Conservation (phyloP, 2,113 vertebrate species). For the Sturnira hondurensis region DNA sequence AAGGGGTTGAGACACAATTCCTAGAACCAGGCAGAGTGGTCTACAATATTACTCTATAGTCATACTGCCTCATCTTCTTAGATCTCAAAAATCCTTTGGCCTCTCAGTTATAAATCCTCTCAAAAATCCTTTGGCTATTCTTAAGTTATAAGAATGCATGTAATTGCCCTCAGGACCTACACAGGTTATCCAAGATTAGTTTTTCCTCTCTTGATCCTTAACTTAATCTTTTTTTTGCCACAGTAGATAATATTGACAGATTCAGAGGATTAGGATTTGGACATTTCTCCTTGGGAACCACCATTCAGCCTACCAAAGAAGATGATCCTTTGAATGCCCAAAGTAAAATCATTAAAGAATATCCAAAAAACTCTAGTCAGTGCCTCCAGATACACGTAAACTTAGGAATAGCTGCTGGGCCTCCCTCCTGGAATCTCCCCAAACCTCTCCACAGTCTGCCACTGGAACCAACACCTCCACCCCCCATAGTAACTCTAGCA, state of each 20-base stretch:
- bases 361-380: background rate
- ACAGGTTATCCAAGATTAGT: background rate
- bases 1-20: too few species aligned
- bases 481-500: background rate
- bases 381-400: background rate
- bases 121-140: too few species aligned
- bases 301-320: background rate
- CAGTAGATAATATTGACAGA: background rate
- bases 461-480: background rate
- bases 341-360: background rate
- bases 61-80: background rate
- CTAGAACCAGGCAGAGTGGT: too few species aligned
- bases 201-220: background rate
- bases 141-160: background rate
- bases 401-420: background rate
- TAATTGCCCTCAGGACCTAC: background rate
- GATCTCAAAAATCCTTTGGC: background rate
- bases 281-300: background rate
- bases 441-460: background rate
- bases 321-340: background rate
- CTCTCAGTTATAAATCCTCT: too few species aligned
- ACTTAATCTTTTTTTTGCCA: background rate
- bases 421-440: background rate
- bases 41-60: background rate
- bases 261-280: background rate